phyloP scores from a whole-genome alignment of 2,113 vertebrate genomes.

The Calyptomena viridis region DNA sequence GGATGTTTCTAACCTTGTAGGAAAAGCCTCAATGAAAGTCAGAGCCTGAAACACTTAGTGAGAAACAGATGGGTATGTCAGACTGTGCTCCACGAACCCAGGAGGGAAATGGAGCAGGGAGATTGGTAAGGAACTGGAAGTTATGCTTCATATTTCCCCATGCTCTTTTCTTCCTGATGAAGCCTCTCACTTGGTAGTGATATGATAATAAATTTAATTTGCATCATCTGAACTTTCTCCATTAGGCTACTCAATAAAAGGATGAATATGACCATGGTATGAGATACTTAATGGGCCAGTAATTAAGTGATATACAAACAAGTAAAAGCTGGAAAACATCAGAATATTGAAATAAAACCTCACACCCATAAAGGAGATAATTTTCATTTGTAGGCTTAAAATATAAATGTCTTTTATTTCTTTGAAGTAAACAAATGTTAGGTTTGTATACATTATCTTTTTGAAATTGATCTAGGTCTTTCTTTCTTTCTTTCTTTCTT shows the following conservation, averaged over 20 bases:
- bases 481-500: not conserved
- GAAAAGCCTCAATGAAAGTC: not conserved
- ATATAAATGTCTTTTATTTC: not conserved
- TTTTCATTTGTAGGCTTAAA: not conserved
- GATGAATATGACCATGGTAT: not conserved
- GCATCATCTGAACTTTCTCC: not conserved
- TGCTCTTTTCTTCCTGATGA: not conserved
- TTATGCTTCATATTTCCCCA: not conserved
- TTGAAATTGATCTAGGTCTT: not conserved
- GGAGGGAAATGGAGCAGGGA: not conserved
- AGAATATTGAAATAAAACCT: not conserved
- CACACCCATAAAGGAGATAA: not conserved
- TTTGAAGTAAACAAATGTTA: not conserved
- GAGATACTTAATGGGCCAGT: not conserved
- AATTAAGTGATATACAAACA: not conserved
- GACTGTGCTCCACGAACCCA: not conserved
- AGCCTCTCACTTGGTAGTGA: not conserved
- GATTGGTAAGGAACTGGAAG: not conserved
- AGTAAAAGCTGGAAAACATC: not conserved
- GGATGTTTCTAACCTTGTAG: not conserved
- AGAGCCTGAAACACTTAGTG: not conserved
- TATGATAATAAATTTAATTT: not conserved
- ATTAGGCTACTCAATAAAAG: not conserved
- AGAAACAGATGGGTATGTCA: not conserved
- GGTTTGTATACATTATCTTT: not conserved